A percentile compares a stretch with the other conserved stretches of the same genome.
phyloP scores from a whole-genome alignment of 2,888 invertebrate genomes.

The Drosophila demipolita region DNA sequence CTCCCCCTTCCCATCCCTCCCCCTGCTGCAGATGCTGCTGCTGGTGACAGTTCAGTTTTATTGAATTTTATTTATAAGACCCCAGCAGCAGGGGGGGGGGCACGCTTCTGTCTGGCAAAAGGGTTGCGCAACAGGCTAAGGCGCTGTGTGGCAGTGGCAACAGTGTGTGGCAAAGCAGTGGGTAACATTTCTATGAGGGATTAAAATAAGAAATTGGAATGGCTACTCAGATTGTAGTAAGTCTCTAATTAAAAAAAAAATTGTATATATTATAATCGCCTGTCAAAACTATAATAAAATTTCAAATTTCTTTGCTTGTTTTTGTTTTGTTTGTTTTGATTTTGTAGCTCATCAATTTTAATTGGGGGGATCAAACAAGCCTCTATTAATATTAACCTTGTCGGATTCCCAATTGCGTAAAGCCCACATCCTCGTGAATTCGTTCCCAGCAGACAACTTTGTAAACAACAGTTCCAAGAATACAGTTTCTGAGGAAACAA shows the following conservation, averaged over 20 bases:
- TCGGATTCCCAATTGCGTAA: constrained; percentile 23
- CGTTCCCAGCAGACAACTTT: background rate
- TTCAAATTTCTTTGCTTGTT: constrained; percentile 16
- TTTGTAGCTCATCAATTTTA: constrained; percentile 44
- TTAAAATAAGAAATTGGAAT: constrained; percentile 6
- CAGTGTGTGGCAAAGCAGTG: constrained; percentile 34
- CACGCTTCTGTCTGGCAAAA: constrained; percentile 23
- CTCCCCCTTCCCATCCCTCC: constrained; percentile 8
- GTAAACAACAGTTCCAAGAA: constrained; percentile 7
- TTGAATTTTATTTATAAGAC: constrained; percentile 67
- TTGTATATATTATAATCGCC: too few relatives aligned
- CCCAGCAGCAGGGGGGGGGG: constrained; percentile 28
- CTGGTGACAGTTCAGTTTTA: constrained; percentile 76
- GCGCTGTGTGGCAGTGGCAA: constrained; percentile 14
- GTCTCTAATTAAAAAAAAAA: too few relatives aligned
- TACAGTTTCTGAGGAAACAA: constrained; percentile 5
- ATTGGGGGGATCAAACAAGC: constrained; percentile 49
- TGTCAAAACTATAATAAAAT: background rate
- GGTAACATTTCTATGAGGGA: constrained; percentile 23
- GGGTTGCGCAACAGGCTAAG: constrained; percentile 64
- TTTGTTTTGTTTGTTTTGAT: constrained; percentile 36
- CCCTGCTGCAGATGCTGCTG: constrained; percentile 43
- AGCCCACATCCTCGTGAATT: background rate
- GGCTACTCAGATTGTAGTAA: background rate
- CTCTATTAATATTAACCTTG: constrained; percentile 54